Conservation (phyloP, 2,113 vertebrate genomes). For the Mellivora capensis region DNA sequence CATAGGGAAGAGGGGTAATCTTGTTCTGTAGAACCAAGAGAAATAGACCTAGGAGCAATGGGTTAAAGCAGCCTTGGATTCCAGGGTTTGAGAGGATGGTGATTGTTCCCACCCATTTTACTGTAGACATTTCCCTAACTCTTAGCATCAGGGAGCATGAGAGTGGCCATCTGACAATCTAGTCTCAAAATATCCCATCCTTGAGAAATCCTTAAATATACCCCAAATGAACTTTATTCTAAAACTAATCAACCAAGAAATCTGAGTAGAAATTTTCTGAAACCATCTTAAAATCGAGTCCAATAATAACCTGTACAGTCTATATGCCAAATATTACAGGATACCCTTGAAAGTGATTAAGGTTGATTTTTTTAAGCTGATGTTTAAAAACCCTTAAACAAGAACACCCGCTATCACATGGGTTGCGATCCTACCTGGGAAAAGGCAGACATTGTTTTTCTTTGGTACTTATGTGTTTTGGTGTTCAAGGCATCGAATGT, state of each 20-base stretch:
- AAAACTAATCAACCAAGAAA: neutral
- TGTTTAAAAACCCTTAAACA: neutral
- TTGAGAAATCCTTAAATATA: neutral
- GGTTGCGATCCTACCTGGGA: neutral
- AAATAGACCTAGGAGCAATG: neutral
- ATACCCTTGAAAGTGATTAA: neutral
- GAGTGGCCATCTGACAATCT: neutral
- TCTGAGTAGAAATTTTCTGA: neutral
- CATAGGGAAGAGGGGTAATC: fast-evolving
- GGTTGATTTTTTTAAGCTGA: neutral
- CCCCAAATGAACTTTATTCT: neutral
- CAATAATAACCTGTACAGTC: neutral
- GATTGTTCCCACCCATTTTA: neutral
- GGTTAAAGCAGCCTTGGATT: too few relatives aligned
- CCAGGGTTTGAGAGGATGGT: neutral
- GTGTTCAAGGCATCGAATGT: too few relatives aligned
- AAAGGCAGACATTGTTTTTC: neutral
- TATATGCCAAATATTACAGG: neutral
- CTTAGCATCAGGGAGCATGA: neutral
- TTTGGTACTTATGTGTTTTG: neutral
- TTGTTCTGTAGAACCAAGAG: neutral
- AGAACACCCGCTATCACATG: neutral
- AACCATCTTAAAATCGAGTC: neutral
- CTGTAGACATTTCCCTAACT: neutral
- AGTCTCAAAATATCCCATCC: neutral